Conservation (phyloP, 2,888 invertebrate genomes). For the Meloe dianella region DNA sequence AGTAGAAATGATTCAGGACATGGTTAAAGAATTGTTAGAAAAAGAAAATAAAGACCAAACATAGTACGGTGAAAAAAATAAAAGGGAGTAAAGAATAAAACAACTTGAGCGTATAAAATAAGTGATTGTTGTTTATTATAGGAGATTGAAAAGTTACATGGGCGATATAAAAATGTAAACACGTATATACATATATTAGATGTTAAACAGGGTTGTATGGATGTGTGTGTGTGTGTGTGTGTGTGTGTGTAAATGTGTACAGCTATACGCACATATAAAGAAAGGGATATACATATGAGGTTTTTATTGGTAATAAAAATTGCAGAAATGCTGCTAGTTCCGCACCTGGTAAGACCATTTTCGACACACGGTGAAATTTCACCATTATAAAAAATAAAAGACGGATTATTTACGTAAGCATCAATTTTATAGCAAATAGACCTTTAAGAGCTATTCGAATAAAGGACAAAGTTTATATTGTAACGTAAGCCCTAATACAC, state of each 20-base stretch:
- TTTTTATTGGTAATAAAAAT: slow-evolving; percentile 36
- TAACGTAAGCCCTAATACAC: slow-evolving; percentile 46
- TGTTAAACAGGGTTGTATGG: neutral
- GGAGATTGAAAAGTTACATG: slow-evolving; percentile 4
- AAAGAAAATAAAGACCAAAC: neutral
- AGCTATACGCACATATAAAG: neutral
- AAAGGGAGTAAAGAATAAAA: neutral
- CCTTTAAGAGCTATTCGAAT: slow-evolving; percentile 39
- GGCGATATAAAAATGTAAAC: slow-evolving; percentile 5
- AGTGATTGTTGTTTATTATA: slow-evolving; percentile 14
- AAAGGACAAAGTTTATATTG: slow-evolving; percentile 37
- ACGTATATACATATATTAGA: neutral
- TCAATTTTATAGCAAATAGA: slow-evolving; percentile 36
- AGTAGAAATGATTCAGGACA: neutral
- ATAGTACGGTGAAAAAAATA: neutral
- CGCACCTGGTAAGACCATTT: slow-evolving; percentile 49
- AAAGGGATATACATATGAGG: slow-evolving; percentile 19
- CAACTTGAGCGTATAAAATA: slow-evolving; percentile 8
- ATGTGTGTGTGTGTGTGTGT: neutral
- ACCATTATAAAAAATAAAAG: slow-evolving; percentile 49
- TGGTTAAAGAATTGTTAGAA: neutral
- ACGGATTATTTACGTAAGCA: slow-evolving; percentile 48
- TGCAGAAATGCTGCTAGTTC: slow-evolving; percentile 22
- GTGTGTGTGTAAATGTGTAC: neutral
- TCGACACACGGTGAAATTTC: slow-evolving; percentile 48